These are phyloP conservation scores for Orthosia gothica DNA, from an alignment of 2,888 invertebrate species.

Conservation along the genomic window DNA sequence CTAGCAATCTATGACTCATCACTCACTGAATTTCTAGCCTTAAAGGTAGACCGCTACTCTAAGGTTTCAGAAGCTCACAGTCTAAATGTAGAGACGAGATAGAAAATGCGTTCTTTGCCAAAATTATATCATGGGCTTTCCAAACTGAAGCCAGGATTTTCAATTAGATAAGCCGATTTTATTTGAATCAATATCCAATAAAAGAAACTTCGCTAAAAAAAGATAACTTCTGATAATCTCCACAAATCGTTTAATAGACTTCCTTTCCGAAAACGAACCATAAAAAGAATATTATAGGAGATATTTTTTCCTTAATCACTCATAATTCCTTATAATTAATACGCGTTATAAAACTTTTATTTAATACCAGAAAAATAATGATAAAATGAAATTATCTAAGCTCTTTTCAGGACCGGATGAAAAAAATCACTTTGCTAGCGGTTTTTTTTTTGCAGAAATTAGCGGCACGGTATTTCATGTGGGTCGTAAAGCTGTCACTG, in stretches of 20 bases:
- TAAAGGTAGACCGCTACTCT: no score
- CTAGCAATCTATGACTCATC: no score
- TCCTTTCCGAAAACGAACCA: slow-evolving; percentile 14
- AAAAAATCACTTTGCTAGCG: slow-evolving; percentile 53
- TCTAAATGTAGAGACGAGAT: no score
- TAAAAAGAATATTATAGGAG: slow-evolving; percentile 11
- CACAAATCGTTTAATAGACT: slow-evolving; percentile 15
- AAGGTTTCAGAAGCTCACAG: no score
- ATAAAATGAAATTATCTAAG: slow-evolving; percentile 53
- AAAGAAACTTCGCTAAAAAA: slow-evolving; percentile 26
- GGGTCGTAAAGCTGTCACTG: slow-evolving; percentile 71
- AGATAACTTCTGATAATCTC: slow-evolving; percentile 18
- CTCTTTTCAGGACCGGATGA: slow-evolving; percentile 32
- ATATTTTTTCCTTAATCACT: slow-evolving; percentile 18
- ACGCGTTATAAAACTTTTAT: slow-evolving; percentile 23
- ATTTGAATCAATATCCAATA: slow-evolving; percentile 2
- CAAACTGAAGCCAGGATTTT: not conserved
- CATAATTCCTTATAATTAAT: slow-evolving; percentile 48
- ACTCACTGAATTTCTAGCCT: no score
- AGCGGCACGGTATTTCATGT: slow-evolving; percentile 70
- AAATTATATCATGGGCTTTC: no score
- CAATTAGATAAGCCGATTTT: not conserved
- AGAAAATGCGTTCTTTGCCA: no score
- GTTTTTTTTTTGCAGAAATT: slow-evolving; percentile 67
- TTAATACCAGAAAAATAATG: slow-evolving; percentile 35